These are phyloP conservation scores for Rhinolophus sinicus DNA, from an alignment of 2,113 vertebrate genomes.

Conservation along the genomic window DNA sequence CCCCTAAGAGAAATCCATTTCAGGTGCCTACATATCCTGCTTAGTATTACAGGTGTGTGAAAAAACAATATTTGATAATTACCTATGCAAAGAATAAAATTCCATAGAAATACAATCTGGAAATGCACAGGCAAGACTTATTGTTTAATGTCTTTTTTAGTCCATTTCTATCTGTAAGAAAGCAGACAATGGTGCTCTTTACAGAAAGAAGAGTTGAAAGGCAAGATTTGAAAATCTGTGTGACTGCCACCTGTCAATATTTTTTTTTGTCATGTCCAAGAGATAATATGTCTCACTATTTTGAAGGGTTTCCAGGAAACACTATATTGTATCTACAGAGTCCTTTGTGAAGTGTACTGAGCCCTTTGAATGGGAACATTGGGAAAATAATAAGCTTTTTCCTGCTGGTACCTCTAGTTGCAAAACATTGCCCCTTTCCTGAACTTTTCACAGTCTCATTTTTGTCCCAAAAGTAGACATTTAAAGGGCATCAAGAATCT, in stretches of 20 bases:
- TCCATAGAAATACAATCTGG: background rate
- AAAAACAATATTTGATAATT: background rate
- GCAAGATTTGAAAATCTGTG: background rate
- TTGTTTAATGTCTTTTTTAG: background rate
- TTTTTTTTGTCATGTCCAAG: background rate
- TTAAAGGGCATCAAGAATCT: background rate
- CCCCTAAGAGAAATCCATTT: background rate
- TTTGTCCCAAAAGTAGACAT: background rate
- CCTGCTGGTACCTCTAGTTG: background rate
- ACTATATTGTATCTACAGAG: background rate
- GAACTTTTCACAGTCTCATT: background rate
- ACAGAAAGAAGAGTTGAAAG: background rate
- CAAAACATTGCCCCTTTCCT: background rate
- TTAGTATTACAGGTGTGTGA: background rate
- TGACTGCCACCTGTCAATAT: background rate
- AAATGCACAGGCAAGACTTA: background rate
- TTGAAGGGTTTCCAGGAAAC: slow-evolving; percentile 45
- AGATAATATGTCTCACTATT: background rate
- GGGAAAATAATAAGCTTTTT: background rate
- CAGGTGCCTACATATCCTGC: background rate
- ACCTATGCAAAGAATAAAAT: background rate
- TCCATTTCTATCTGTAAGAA: background rate
- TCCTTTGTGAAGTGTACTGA: background rate
- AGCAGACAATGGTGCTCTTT: slow-evolving; percentile 19
- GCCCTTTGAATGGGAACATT: background rate